phyloP scores from a whole-genome alignment of 2,888 invertebrate species.

The Chesias legatella region DNA sequence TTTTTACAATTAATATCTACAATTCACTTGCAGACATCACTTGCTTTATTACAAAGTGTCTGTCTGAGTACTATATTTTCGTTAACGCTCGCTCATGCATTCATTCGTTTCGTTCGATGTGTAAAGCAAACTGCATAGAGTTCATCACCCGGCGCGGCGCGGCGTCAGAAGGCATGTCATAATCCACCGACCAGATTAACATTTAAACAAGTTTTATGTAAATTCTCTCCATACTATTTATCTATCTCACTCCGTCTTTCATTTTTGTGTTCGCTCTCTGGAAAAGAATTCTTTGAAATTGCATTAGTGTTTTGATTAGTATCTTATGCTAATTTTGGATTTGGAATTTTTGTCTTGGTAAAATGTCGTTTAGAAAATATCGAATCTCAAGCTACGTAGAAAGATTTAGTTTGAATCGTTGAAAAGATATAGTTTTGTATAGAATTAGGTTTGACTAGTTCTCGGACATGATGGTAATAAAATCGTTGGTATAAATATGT shows the following conservation, averaged over 20 bases:
- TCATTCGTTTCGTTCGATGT: no score
- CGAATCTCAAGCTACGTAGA: no score
- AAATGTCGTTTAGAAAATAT: slow-evolving; percentile 2
- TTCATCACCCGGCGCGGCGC: slow-evolving; percentile 39
- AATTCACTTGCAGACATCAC: no score
- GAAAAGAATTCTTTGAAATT: slow-evolving; percentile 45
- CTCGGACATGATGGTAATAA: no score
- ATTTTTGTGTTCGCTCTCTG: slow-evolving; percentile 53
- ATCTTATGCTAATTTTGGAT: slow-evolving; percentile 25
- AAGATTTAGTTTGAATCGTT: no score
- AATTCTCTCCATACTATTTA: slow-evolving; percentile 45
- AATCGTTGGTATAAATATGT: no score
- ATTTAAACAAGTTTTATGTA: slow-evolving; percentile 79
- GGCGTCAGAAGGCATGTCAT: slow-evolving; percentile 62
- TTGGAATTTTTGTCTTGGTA: slow-evolving; percentile 3
- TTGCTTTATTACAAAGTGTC: no score
- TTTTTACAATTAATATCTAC: no score
- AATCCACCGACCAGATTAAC: slow-evolving; percentile 69
- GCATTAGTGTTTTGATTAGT: slow-evolving; percentile 38
- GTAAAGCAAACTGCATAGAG: slow-evolving; percentile 37
- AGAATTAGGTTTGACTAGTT: no score
- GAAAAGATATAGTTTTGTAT: no score
- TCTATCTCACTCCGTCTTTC: slow-evolving; percentile 47
- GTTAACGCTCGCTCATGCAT: no score
- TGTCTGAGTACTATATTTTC: no score